Base-by-base conservation (phyloP, 1,140 invertebrate genomes). In the Parapsyche elsis region DNA sequence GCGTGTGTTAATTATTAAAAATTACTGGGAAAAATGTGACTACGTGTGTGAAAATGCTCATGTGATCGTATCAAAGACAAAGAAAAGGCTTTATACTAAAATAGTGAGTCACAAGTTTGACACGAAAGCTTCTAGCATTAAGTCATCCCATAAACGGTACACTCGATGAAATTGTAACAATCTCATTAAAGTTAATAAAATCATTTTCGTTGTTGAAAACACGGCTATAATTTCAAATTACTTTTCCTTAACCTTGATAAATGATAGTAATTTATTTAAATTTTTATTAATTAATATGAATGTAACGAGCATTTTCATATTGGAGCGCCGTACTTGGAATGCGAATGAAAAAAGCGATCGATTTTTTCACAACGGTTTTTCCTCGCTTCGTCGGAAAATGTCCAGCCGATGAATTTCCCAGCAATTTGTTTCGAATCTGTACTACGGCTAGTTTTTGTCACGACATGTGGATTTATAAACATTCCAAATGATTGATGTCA, bases 341-440 rank as follows among this genome's bases (percentile, higher is more conserved):
- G 73, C 73, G 73, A 53, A 57, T 23, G 49, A 19, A 76, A 14
- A 57, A 59, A 46, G n/a, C 73, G 38, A 71, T n/a, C 49, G 73
- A 76, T 76, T 76, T 73, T 76, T 49, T 30, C 73, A 76, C 21
- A n/a, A 9, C 67, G 21, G 23, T 16, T 76, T 76, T 76, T 46
- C 53, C 24, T 10, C 14, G 67, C 26, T 16, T n/a, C 1, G 14
- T 46, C 1, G 38, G 73, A 59, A 76, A 76, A 76, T 26, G 4
- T 24, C 21, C 24, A 74, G 38, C 46, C 14, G 38, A 71, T 16
- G 57, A 61, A 19, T 61, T 61, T 61, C 57, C 57, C 57, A 61
- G 12, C 23, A 71, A 30, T 45, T 71, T n/a, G 23, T 14, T 45
- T 24, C 67, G 23, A 16, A 26, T 23, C n/a, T 19, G 0, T 45